Evolutionary conservation across 1,140 invertebrate genomes (phyloP), one percentile per base, ranked within the genome.

Genomic region (Rhagoletis pomonella): DNA sequence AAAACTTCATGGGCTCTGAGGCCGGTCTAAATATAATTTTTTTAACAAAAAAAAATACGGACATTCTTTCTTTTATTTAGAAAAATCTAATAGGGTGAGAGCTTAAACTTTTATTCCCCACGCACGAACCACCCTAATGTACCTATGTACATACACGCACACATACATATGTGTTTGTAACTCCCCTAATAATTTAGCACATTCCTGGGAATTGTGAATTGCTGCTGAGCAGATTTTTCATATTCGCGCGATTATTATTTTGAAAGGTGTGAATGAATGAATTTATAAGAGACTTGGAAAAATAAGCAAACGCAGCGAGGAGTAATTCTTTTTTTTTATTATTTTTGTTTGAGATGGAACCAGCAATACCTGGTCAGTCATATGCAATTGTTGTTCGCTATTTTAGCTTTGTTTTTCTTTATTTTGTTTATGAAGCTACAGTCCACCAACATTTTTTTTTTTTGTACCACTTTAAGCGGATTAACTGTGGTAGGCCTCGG

Each of bases 171-270:
- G 12, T 86, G 39, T 59, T 6, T 85, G 7, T 55, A 39, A 0
- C 67, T 81, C 47, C 73, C 73, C n/a, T 5, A 55, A 81, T 81
- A 50, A 81, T 81, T 55, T 81, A 29, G 73, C 73, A 81, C 44
- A 81, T 81, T 81, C 73, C 73, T 81, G 47, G 44, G 73, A 81
- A 81, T 81, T 81, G n/a, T 81, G 73, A 55, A 81, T 81, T 81
- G 73, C 73, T 81, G 73, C 47, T 81, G 73, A 81, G 73, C 73
- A 81, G 73, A 81, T 81, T 81, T 81, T 81, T 81, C 44, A 81
- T 81, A 55, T 81, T 81, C 50, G 73, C 73, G 73, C 73, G 73
- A 81, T 81, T 81, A 81, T 81, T 3, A 81, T 55, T 55, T 47
- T 55, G n/a, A 55, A 81, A 81, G 47, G 47, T 81, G 73, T 81